phyloP scores from a whole-genome alignment of 1,140 invertebrate genomes.

The Callitettix versicolor region DNA sequence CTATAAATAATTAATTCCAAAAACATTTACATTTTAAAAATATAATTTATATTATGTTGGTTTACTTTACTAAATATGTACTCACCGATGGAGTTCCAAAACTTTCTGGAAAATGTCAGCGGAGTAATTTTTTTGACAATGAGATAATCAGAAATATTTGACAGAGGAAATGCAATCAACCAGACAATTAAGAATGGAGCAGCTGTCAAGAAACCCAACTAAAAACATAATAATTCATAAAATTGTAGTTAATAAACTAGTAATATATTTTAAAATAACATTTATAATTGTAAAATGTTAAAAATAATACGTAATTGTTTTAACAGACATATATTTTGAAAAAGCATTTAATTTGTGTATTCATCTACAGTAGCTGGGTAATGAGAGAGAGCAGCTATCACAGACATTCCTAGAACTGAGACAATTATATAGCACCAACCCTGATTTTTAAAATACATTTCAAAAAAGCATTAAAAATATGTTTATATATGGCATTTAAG shows the following conservation, averaged over 20 bases:
- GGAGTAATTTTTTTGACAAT: constrained; percentile 29
- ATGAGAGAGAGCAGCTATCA: no score
- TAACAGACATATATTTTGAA: background rate
- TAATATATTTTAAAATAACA: background rate
- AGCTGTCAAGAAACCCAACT: constrained; percentile 69
- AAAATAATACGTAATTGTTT: background rate
- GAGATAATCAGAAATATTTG: constrained; percentile 32
- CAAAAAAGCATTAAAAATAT: no score
- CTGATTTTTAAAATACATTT: no score
- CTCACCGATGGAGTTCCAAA: constrained; percentile 39
- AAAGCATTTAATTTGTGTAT: no score
- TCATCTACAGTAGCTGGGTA: no score
- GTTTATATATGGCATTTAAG: no score
- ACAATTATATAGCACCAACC: no score
- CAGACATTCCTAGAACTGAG: no score
- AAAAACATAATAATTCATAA: background rate
- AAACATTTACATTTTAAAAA: no score
- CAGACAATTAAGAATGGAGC: constrained; percentile 62
- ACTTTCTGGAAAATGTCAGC: constrained; percentile 32
- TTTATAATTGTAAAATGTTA: background rate
- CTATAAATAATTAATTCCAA: no score
- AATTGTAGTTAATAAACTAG: background rate
- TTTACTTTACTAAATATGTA: background rate
- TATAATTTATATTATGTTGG: no score
- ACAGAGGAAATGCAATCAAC: constrained; percentile 32